Conservation (phyloP, 2,888 invertebrate species). For the Noctua fimbriata region DNA sequence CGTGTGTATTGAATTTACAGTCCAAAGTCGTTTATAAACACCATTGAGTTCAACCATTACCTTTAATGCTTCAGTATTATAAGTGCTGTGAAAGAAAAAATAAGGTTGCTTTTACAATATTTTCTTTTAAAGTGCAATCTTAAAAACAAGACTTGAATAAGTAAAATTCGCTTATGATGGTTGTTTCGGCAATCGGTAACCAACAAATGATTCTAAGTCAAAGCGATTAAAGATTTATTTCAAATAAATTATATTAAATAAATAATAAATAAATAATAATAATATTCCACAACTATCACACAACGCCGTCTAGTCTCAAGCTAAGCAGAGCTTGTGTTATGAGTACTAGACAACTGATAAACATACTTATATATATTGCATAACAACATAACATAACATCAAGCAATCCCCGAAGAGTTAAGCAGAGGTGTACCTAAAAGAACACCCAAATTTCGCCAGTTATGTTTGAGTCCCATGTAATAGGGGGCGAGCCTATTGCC, state of each 20-base stretch:
- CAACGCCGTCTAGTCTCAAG: too few relatives aligned
- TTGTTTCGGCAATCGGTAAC: not conserved
- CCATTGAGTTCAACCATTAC: constrained; percentile 46
- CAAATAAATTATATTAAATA: not conserved
- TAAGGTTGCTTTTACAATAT: not conserved
- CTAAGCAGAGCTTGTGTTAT: too few relatives aligned
- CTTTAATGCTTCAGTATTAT: constrained; percentile 30
- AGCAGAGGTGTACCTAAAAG: not conserved
- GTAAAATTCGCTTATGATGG: not conserved
- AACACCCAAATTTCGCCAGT: not conserved
- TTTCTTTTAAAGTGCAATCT: not conserved
- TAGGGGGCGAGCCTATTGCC: not conserved
- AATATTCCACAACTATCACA: too few relatives aligned
- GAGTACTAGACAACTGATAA: too few relatives aligned
- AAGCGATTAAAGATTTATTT: not conserved
- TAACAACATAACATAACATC: not conserved
- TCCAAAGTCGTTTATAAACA: constrained; percentile 39
- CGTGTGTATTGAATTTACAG: constrained; percentile 57
- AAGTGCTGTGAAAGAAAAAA: not conserved
- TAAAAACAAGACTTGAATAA: not conserved
- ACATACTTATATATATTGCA: too few relatives aligned
- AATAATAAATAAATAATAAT: too few relatives aligned
- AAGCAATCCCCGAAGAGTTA: not conserved
- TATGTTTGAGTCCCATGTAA: not conserved
- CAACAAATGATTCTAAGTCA: not conserved